phyloP scores from a whole-genome alignment of 2,888 invertebrate genomes.

The Zelleria hepariella region DNA sequence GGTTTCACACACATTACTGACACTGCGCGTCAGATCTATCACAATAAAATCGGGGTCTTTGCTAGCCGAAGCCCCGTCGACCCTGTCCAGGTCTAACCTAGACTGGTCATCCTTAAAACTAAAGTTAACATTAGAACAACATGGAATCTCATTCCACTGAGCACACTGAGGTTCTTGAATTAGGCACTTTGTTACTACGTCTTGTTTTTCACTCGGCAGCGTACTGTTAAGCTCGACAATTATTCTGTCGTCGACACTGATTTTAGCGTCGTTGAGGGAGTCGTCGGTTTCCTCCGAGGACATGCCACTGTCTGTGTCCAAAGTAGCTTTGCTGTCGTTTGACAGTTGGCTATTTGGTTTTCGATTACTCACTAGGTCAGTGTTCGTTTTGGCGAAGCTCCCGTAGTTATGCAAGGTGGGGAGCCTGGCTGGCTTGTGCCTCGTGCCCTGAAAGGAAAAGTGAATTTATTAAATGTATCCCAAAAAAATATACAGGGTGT shows the following conservation, averaged over 20 bases:
- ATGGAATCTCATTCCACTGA: constrained; percentile 62
- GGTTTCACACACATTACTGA: constrained; percentile 28
- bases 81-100: constrained; percentile 20
- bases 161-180: constrained; percentile 44
- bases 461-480: too few species aligned
- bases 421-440: constrained; percentile 23
- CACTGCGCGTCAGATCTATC: constrained; percentile 62
- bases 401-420: constrained; percentile 41
- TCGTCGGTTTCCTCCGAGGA: constrained; percentile 64
- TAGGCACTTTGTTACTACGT: constrained; percentile 57
- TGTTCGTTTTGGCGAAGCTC: constrained; percentile 49
- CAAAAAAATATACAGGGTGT: too few species aligned
- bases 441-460: too few species aligned
- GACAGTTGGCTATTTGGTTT: constrained; percentile 15
- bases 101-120: constrained; percentile 30
- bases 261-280: constrained; percentile 35
- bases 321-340: constrained; percentile 14
- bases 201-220: constrained; percentile 3
- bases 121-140: constrained; percentile 52
- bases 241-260: constrained; percentile 25
- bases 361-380: constrained; percentile 26
- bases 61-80: constrained; percentile 13
- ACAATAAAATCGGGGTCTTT: constrained; percentile 49
- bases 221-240: constrained; percentile 25
- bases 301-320: constrained; percentile 56